Base-by-base conservation (phyloP, 37 sponge, comb jelly and placozoan species). In the Theonella swinhoei region DNA sequence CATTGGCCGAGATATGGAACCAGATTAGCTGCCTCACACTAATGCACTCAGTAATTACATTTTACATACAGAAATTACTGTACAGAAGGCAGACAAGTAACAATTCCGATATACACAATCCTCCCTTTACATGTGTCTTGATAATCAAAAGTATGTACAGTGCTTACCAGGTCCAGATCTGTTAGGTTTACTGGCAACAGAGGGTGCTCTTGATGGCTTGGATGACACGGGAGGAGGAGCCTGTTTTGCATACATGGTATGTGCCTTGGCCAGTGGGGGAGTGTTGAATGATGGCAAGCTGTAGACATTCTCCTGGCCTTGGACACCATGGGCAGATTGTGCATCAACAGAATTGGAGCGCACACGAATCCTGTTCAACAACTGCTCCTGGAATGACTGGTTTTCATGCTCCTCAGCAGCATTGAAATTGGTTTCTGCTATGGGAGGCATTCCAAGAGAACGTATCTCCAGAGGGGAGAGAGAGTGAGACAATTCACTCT, bases 401-500 rank as follows among this genome's bases (percentile, higher is more conserved):
- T 64, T 66, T 1, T 41, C 34, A 4, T 68, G 47, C 0, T 42
- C 24, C 38, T 83, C 75, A 8, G 31, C 74, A 34, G 76, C 67
- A 36, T 74, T 47, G 37, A 34, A 17, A 35, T 42, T 17, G 84
- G 76, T 25, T 76, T 74, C 9, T 67, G 65, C 23, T 68, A 68
- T 14, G 84, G 84, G 0, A 76, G 75, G 5, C 66, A 47, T 14
- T 75, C 67, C 3, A 68, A 76, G 1, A 66, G 60, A 25, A 76
- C 74, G 42, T 82, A 73, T 35, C 63, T 26, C n/a, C 83, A 74
- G 9, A 74, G 72, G 42, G 67, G 84, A 29, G 84, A 83, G 33
- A 66, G 54, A 67, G 43, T 29, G 19, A 30, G 69, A 68, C 69
- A 68, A 20, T 29, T 75, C 66, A 54, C 75, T 74, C 3, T 24